Evolutionary conservation across 2,888 invertebrate genomes (phyloP).

Genomic region (Ochlodes sylvanus): DNA sequence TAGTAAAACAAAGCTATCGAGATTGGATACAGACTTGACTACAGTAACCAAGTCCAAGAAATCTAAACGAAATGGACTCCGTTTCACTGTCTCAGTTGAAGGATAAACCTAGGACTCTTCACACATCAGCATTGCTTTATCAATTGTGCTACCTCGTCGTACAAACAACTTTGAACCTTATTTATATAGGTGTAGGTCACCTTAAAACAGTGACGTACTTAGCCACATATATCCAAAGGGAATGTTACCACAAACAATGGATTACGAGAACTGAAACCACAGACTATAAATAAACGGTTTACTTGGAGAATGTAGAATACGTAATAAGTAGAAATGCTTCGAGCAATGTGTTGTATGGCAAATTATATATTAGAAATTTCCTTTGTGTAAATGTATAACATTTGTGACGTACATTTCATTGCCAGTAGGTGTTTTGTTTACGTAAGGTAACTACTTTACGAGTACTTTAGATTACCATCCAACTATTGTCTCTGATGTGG

Average conservation of each 20-base stretch:
- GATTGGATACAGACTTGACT: too few species aligned
- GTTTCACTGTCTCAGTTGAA: not conserved
- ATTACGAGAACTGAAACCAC: slow-evolving; percentile 34
- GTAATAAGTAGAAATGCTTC: slow-evolving; percentile 17
- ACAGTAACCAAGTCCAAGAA: not conserved
- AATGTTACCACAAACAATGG: slow-evolving; percentile 36
- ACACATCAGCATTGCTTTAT: not conserved
- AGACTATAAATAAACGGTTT: slow-evolving; percentile 34
- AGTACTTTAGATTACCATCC: too few species aligned
- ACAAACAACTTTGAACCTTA: not conserved
- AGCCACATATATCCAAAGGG: slow-evolving; percentile 9
- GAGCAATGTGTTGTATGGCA: not conserved
- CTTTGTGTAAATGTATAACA: not conserved
- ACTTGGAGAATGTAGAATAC: slow-evolving; percentile 22
- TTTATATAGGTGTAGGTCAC: not conserved
- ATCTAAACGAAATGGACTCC: too few species aligned
- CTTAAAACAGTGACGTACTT: not conserved
- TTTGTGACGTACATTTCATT: not conserved
- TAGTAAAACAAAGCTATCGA: too few species aligned
- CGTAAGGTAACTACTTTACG: not conserved
- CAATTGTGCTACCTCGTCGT: not conserved
- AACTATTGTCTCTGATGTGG: too few species aligned
- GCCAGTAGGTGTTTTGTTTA: not conserved
- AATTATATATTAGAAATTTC: slow-evolving; percentile 6
- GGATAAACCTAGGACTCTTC: not conserved